Evolutionary conservation across 2,113 vertebrate genomes (phyloP).

Genomic region (Mormyrus iriodes): DNA sequence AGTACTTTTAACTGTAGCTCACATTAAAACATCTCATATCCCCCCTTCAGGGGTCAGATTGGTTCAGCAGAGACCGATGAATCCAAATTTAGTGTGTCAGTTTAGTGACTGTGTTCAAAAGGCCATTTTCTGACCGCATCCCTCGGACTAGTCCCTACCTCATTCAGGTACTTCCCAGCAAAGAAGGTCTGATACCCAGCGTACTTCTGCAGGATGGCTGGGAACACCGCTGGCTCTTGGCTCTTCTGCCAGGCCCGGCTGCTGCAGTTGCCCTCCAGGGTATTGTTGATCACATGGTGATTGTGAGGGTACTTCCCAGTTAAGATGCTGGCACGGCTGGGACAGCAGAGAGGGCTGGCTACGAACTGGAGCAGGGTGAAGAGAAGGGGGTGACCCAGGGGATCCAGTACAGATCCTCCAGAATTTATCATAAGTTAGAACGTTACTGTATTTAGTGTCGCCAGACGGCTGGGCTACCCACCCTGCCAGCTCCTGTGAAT

Average conservation of each 20-base stretch:
- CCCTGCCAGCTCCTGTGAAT: background rate
- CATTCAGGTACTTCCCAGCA: slow-evolving; percentile 94
- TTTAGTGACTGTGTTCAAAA: background rate
- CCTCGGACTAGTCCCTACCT: slow-evolving; percentile 59
- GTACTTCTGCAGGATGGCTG: slow-evolving; percentile 66
- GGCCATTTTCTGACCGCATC: background rate
- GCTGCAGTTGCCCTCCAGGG: slow-evolving; percentile 93
- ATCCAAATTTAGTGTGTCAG: background rate
- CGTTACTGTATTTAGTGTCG: background rate
- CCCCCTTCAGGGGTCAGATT: background rate
- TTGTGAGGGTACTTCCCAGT: slow-evolving; percentile 96
- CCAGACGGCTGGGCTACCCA: background rate
- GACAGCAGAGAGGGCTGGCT: slow-evolving; percentile 94
- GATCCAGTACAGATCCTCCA: background rate
- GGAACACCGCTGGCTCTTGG: slow-evolving; percentile 79
- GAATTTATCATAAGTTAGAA: too few relatives aligned
- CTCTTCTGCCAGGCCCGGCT: slow-evolving; percentile 91
- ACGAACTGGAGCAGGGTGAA: slow-evolving; percentile 68
- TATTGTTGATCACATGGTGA: slow-evolving; percentile 94
- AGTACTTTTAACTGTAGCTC: background rate
- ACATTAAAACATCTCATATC: background rate
- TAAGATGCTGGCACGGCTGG: slow-evolving; percentile 91
- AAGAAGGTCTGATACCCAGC: slow-evolving; percentile 91
- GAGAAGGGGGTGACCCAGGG: background rate
- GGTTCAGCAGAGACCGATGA: background rate